Evolutionary conservation across 30 jellyfish, hydroid and myxozoan species (phyloP).

Genomic region (Phacellophora camtschatica): DNA sequence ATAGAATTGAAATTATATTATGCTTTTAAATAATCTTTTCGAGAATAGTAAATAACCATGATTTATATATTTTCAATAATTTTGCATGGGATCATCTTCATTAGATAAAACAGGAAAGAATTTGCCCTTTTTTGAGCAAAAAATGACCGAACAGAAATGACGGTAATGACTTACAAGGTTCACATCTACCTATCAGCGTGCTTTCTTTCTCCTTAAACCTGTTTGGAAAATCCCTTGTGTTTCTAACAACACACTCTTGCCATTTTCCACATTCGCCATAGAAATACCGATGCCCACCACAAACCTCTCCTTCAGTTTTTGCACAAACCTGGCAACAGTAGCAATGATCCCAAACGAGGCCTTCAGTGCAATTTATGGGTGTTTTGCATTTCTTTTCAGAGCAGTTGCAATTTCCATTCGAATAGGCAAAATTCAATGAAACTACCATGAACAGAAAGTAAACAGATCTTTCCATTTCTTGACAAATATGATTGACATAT

Average conservation of each 20-base stretch:
- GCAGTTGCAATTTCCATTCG: constrained; percentile 28
- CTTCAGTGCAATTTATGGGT: constrained; percentile 49
- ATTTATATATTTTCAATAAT: too few relatives aligned
- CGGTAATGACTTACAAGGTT: constrained; percentile 76
- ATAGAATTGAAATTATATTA: too few relatives aligned
- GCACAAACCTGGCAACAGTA: constrained; percentile 82
- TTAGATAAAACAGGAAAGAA: too few relatives aligned
- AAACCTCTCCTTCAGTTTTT: constrained; percentile 75
- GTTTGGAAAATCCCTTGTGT: constrained; percentile 33
- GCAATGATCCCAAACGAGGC: constrained; percentile 72
- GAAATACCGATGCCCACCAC: constrained; percentile 75
- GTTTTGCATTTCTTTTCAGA: neutral
- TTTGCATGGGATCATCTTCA: too few relatives aligned
- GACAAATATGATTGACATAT: too few relatives aligned
- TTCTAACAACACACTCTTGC: constrained; percentile 73
- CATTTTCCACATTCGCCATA: constrained; percentile 74
- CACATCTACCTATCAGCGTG: constrained; percentile 77
- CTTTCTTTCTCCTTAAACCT: constrained; percentile 12
- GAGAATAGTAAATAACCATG: too few relatives aligned
- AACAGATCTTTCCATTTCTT: neutral
- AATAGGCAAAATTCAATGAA: neutral
- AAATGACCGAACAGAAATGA: too few relatives aligned
- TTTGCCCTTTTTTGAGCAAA: too few relatives aligned
- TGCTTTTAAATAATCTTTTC: too few relatives aligned
- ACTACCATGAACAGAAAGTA: neutral